Evolutionary conservation across 2,888 invertebrate species (phyloP).

Genomic region (Nysson spinosus): DNA sequence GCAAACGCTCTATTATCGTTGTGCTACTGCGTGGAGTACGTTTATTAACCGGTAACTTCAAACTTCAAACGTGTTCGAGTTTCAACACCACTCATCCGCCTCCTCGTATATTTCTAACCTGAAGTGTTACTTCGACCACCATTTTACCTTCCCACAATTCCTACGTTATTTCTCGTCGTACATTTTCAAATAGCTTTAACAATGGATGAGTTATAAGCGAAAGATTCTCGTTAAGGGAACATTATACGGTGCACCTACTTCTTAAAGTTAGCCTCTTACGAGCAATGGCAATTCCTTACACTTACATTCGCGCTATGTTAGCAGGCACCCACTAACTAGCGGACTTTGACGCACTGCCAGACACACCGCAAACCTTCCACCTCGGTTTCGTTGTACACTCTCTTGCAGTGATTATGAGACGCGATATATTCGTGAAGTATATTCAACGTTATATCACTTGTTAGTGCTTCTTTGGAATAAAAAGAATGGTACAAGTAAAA

Average conservation of each 20-base stretch:
- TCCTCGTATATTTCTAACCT: no score
- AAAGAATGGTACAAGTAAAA: no score
- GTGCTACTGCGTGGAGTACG: conserved; percentile 3
- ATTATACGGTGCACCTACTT: conserved; percentile 29
- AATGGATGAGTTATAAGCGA: conserved; percentile 31
- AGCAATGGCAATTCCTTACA: conserved; percentile 48
- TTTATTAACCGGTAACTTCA: no score
- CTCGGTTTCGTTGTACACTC: conserved; percentile 6
- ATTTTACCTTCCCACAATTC: background rate
- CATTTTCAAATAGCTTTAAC: background rate
- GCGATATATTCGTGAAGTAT: no score
- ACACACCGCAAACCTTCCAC: conserved; percentile 17
- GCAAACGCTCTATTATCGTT: conserved; percentile 3
- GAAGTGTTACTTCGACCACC: no score
- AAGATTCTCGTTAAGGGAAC: conserved; percentile 17
- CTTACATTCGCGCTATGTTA: conserved; percentile 51
- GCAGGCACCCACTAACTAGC: conserved; percentile 49
- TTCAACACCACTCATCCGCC: no score
- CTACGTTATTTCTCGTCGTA: background rate
- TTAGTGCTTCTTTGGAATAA: no score
- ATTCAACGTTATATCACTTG: no score
- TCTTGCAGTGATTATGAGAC: no score
- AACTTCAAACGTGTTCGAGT: background rate
- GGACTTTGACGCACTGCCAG: conserved; percentile 26
- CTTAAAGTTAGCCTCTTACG: conserved; percentile 14